Evolutionary conservation across 1,140 invertebrate genomes (phyloP), one percentile per base, ranked within the genome.

Genomic region (Adelges cooleyi): DNA sequence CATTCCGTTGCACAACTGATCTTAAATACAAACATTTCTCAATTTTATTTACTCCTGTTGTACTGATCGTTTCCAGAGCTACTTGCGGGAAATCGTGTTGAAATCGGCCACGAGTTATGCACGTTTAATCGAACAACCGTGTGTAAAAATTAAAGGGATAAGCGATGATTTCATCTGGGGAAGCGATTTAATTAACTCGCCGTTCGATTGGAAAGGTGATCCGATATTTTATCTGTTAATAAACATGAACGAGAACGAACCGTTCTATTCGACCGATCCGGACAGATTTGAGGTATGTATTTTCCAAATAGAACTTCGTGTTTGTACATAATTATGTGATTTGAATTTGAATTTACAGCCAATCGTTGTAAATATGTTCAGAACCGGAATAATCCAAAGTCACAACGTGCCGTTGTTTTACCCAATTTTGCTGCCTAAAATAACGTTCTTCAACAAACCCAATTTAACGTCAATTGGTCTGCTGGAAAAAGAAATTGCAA

Each of bases 231-330:
- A 23, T 10, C 5, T 36, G 4, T 4, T 22, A 15, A n/a, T 62
- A 5, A 33, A 15, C 15, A 62, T 62, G 56, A 62, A 62, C 10
- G 5, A 22, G 29, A 29, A 27, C n/a, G 56, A 42, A 10, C 25
- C 56, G n/a, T 62, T n/a, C 33, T 62, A 48, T 9, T 22, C 25
- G 2, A 46, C 6, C 9, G 18, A 62, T 33, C 25, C 42, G 1
- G 42, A 62, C 20, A 29, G 20, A 11, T 62, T 62, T 48, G 42
- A 62, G 9, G 56, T 62, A 20, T 20, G 54, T 59, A n/a, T n/a
- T n/a, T n/a, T n/a, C n/a, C n/a, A n/a, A n/a, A n/a, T n/a, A n/a
- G n/a, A n/a, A n/a, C n/a, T n/a, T n/a, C n/a, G n/a, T n/a, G n/a
- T n/a, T n/a, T n/a, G n/a, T n/a, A n/a, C n/a, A n/a, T n/a, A n/a